Conservation (phyloP, 2,888 invertebrate genomes). For the Stenichneumon culpator region DNA sequence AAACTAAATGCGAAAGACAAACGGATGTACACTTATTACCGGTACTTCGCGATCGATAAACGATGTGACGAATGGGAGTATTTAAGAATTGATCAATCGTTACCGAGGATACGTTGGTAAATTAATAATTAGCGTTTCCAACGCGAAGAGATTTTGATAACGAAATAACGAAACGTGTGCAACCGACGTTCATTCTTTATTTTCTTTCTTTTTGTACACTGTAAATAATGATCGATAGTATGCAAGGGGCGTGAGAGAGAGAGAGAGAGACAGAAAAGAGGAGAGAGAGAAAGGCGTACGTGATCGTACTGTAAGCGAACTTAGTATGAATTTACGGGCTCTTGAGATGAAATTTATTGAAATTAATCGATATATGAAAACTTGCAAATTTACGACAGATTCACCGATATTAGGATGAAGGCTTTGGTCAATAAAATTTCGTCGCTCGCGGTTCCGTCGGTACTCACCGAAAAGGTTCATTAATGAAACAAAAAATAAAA, state of each 20-base stretch:
- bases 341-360: conserved; percentile 55
- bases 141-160: conserved; percentile 71
- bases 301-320: conserved; percentile 68
- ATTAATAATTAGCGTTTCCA: conserved; percentile 39
- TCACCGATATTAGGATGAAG: conserved; percentile 9
- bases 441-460: conserved; percentile 45
- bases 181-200: conserved; percentile 61
- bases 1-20: not conserved
- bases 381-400: conserved; percentile 37
- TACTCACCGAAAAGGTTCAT: conserved; percentile 52
- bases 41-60: conserved; percentile 51
- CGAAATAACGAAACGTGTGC: conserved; percentile 62
- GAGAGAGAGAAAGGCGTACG: conserved; percentile 67
- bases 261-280: conserved; percentile 66
- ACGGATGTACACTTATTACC: conserved; percentile 52
- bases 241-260: conserved; percentile 44
- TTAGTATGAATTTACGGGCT: conserved; percentile 52
- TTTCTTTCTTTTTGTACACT: conserved; percentile 71
- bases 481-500: conserved; percentile 30
- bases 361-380: conserved; percentile 5
- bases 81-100: conserved; percentile 58
- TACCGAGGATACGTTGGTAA: conserved; percentile 38
- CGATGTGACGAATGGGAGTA: conserved; percentile 55
- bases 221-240: conserved; percentile 75
- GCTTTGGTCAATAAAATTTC: conserved; percentile 36